These are phyloP conservation scores for Dendrolimus kikuchii DNA, from an alignment of 1,140 invertebrate genomes.

Conservation along the genomic window DNA sequence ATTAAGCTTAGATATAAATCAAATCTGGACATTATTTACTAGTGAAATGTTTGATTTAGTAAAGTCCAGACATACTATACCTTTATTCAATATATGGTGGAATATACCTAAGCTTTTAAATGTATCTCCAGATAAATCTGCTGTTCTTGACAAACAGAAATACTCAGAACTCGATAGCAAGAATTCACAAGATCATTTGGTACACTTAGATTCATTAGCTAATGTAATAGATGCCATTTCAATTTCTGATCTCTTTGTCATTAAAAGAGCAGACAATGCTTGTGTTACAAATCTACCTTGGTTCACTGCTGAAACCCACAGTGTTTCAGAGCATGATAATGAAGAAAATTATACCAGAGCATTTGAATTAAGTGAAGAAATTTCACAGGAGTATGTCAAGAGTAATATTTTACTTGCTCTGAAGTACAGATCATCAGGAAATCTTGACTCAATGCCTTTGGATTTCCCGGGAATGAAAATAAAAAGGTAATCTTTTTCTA, in stretches of 20 bases:
- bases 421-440: no score
- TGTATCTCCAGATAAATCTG: constrained; percentile 7
- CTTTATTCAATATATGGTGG: constrained; percentile 48
- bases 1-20: constrained; percentile 8
- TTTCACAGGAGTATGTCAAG: constrained; percentile 38
- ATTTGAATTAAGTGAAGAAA: constrained; percentile 29
- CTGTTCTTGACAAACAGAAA: constrained; percentile 9
- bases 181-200: constrained; percentile 6
- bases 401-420: constrained; percentile 25
- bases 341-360: constrained; percentile 32
- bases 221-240: constrained; percentile 44
- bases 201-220: constrained; percentile 27
- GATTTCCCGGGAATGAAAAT: no score
- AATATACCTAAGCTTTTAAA: constrained; percentile 31
- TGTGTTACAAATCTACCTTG: constrained; percentile 36
- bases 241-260: constrained; percentile 35
- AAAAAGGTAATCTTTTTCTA: no score
- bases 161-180: constrained; percentile 1
- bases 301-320: constrained; percentile 33
- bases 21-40: constrained; percentile 20
- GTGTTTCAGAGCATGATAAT: constrained; percentile 51
- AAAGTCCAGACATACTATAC: constrained; percentile 11
- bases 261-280: constrained; percentile 11
- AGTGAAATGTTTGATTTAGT: constrained; percentile 23
- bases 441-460: no score